phyloP scores from a whole-genome alignment of 2,888 invertebrate genomes.

The Aleiodes leptofemur region DNA sequence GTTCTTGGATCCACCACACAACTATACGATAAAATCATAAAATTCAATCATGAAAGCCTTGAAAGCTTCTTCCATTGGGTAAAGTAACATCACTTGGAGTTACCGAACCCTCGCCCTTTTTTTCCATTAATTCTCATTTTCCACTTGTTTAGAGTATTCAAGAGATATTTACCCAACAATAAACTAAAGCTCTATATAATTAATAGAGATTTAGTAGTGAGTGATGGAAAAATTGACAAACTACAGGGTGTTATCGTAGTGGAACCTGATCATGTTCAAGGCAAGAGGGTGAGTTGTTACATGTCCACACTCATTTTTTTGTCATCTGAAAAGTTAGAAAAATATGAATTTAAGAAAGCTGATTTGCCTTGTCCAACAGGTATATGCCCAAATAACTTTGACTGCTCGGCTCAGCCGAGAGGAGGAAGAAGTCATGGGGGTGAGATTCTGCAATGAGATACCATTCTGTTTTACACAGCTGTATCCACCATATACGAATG shows the following conservation, averaged over 20 bases:
- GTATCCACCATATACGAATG: conserved; percentile 81
- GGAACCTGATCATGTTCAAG: conserved; percentile 90
- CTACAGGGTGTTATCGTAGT: conserved; percentile 94
- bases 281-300: conserved; percentile 80
- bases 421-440: conserved; percentile 98
- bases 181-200: conserved; percentile 89
- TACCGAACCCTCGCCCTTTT: no score
- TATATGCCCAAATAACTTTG: conserved; percentile 90
- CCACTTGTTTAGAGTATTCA: conserved; percentile 82
- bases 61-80: no score
- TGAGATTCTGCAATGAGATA: conserved; percentile 98
- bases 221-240: conserved; percentile 84
- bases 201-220: conserved; percentile 87
- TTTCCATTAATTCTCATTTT: no score
- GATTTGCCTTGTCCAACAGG: conserved; percentile 67
- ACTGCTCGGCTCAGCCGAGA: conserved; percentile 98
- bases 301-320: neutral
- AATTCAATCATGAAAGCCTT: no score
- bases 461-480: conserved; percentile 93
- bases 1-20: no score
- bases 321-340: neutral
- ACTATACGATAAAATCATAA: no score
- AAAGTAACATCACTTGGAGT: no score
- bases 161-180: conserved; percentile 91
- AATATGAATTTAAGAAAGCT: neutral